Base-by-base conservation (phyloP, 2,888 invertebrate genomes). In the Morpho deidamia region DNA sequence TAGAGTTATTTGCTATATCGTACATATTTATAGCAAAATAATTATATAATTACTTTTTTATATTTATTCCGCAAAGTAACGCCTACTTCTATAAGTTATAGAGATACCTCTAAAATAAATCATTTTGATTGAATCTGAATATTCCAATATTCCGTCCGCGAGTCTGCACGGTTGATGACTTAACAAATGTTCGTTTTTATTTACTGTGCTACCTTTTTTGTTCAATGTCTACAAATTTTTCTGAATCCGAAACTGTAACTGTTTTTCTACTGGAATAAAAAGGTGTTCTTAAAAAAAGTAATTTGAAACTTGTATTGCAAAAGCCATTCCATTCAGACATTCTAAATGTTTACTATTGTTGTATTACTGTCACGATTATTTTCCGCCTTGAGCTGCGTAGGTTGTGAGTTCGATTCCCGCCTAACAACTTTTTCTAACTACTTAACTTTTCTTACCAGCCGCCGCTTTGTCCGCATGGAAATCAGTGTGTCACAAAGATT, bases 91-190 rank as follows among this genome's bases (percentile, higher is more conserved):
- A 23, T 23, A 23, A 23, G 3, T 23, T 23, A 23, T 5, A 23
- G 23, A 23, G 23, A 23, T 23, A 4, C 14, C 14, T 14, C 14
- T 14, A 23, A 23, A 23, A 1, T 23, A 23, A 23, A 23, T 23
- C 3, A 23, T 23, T 23, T 23, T 23, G 23, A 48, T 48, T 10
- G n/a, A 49, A 49, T 43, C 42, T 49, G 33, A 49, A 49, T 49
- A 50, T 40, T 50, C 55, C 53, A 55, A 68, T 67, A 71, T 60
- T 62, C n/a, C n/a, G n/a, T 59, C 49, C 34, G 51, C 49, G 11
- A 9, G 46, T 38, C 50, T 46, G 47, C 55, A 50, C 56, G 69
- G 68, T 68, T 71, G 57, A 63, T 73, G 70, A 71, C 72, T 68
- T 62, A 52, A 57, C 61, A 55, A 55, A 64, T 58, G 56, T 58